Evolutionary conservation across 2,888 invertebrate species (phyloP), one percentile per base, ranked within the genome.

Genomic region (Oligia strigilis): DNA sequence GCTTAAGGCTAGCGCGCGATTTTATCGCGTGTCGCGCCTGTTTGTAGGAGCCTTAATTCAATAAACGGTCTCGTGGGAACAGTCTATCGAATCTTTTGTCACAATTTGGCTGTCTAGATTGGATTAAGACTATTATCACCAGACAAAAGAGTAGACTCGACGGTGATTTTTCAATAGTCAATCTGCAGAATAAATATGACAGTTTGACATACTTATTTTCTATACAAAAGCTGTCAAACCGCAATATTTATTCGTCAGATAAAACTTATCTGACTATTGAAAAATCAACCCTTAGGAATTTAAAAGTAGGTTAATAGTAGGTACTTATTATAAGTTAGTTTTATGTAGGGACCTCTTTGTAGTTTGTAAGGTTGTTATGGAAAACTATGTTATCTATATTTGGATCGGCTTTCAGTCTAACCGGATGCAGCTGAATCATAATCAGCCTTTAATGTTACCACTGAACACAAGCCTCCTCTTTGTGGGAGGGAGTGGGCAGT

Each of bases 31-130:
- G 29, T 29, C 29, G 29, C 29, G 29, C 29, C 29, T 29, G 29
- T 29, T 29, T 29, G 29, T 29, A 29, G 29, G 29, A 29, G 29
- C 29, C 29, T 29, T 29, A 29, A 87, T 85, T 87, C 74, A 62
- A 75, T 76, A 80, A 78, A 72, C 55, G 67, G 43, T 55, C 67
- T 55, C 72, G 11, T 40, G n/a, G 13, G 29, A 85, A 49, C 43
- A 65, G 75, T 85, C 78, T 80, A 72, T 75, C n/a, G 29, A 36
- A 58, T 71, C 52, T 72, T 69, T 64, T 19, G 17, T 19, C 40
- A 64, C 23, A 55, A 58, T 66, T 67, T 40, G 65, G 72, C 23
- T 62, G 46, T 43, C 14, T 49, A n/a, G 23, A 49, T 40, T 62
- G 49, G 23, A 29, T n/a, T 36, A 0, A 4, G 17, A 6, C 4